Evolutionary conservation across 2,888 invertebrate species (phyloP).

Genomic region (Protodeltote pygarga): DNA sequence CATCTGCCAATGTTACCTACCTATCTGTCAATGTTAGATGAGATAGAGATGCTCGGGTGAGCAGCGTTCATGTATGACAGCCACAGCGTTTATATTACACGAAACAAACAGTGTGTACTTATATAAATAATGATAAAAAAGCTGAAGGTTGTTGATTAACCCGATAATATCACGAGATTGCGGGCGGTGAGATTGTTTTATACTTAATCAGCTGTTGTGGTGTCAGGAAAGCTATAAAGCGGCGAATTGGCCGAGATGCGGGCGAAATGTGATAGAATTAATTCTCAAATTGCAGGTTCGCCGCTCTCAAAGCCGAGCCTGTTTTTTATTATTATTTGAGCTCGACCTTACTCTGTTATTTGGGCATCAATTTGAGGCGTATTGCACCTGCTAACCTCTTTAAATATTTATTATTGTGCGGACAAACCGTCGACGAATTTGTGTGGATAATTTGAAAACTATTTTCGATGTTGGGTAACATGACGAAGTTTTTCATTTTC

Average conservation of each 20-base stretch:
- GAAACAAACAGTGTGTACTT: slow-evolving; percentile 48
- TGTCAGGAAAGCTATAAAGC: slow-evolving; percentile 71
- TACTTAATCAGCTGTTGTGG: slow-evolving; percentile 75
- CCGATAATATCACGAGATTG: slow-evolving; percentile 68
- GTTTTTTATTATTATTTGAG: slow-evolving; percentile 72
- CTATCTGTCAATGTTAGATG: no score
- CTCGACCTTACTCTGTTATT: slow-evolving; percentile 74
- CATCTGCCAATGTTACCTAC: no score
- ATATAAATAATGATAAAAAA: slow-evolving; percentile 55
- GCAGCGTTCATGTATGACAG: slow-evolving; percentile 4
- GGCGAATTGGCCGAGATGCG: slow-evolving; percentile 65
- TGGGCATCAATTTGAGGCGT: slow-evolving; percentile 76
- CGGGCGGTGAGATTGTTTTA: slow-evolving; percentile 65
- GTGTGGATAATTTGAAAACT: slow-evolving; percentile 65
- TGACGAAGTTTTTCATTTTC: slow-evolving; percentile 48
- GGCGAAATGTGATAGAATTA: slow-evolving; percentile 79
- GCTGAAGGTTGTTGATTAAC: slow-evolving; percentile 62
- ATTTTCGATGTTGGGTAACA: slow-evolving; percentile 56
- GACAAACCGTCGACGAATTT: slow-evolving; percentile 59
- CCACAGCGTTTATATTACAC: slow-evolving; percentile 30
- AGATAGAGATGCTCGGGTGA: no score
- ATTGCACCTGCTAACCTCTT: slow-evolving; percentile 81
- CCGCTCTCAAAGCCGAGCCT: slow-evolving; percentile 61
- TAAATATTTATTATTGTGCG: slow-evolving; percentile 79
- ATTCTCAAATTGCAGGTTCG: slow-evolving; percentile 78